phyloP scores from a whole-genome alignment of 1,140 invertebrate species.

The Bombus sibiricus region DNA sequence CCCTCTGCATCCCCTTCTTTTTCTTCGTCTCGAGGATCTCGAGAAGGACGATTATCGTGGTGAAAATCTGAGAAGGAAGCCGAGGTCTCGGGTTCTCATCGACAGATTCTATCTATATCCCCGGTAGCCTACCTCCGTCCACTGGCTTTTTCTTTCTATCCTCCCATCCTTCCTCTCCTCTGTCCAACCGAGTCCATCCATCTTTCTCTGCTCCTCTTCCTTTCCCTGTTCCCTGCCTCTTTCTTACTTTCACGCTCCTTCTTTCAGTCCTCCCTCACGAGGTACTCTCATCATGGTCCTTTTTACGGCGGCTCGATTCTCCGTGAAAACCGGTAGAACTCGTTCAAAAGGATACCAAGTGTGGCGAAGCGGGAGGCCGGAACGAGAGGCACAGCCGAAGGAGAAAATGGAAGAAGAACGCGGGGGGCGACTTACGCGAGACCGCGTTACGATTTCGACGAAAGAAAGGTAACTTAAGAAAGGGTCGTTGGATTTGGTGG shows the following conservation, averaged over 20 bases:
- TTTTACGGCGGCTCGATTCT: slow-evolving; percentile 64
- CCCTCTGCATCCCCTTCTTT: slow-evolving; percentile 4
- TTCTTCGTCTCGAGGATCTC: slow-evolving; percentile 61
- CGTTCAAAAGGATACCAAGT: slow-evolving; percentile 64
- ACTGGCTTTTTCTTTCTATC: slow-evolving; percentile 37
- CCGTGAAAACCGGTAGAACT: slow-evolving; percentile 72
- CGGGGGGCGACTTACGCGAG: neutral
- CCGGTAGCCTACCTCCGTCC: slow-evolving; percentile 46
- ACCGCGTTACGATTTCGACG: neutral
- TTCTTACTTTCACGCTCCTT: slow-evolving; percentile 11
- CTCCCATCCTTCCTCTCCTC: neutral
- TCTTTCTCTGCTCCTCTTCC: neutral
- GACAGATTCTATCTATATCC: slow-evolving; percentile 68
- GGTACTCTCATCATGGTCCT: neutral
- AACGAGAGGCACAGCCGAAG: slow-evolving; percentile 20
- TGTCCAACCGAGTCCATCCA: neutral
- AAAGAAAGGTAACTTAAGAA: neutral
- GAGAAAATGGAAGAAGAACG: slow-evolving; percentile 29
- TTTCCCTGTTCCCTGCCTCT: neutral
- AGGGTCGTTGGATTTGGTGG: neutral
- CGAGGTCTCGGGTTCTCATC: slow-evolving; percentile 62
- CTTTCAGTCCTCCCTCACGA: neutral
- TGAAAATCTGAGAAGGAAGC: slow-evolving; percentile 66
- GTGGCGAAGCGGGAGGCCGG: slow-evolving; percentile 8
- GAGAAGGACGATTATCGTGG: slow-evolving; percentile 70